Base-by-base conservation (phyloP, 2,113 vertebrate species). In the Coptodon rendalli region DNA sequence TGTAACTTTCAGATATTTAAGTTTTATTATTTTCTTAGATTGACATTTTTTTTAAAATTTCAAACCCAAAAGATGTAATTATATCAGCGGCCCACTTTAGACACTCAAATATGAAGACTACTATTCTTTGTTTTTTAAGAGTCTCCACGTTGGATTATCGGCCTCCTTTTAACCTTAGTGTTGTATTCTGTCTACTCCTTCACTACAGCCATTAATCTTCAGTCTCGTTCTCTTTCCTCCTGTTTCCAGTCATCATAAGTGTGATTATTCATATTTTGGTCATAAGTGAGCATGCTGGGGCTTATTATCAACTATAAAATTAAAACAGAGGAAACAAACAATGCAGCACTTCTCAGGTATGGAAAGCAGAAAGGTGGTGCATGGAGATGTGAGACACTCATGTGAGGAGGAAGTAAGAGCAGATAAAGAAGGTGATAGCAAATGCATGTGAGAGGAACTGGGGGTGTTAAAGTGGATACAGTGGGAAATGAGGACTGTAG, bases 391-490 rank as follows among this genome's bases (percentile, higher is more conserved):
- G 85, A 90, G 53, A 80, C 17, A 38, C 1, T 43, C 71, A 36
- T 85, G 73, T 68, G 81, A 88, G 57, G 24, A 80, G 87, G 84
- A 45, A 83, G 38, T 81, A 24, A 31, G 56, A 66, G 40, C 40
- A 90, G 83, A 86, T 59, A 81, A 87, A 84, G 36, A 86, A 90
- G 38, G 89, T 80, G 86, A 83, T n/a, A 81, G 84, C 40, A 56
- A 56, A 57, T 53, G 66, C 19, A 27, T 87, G 59, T 82, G 80
- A 92, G 34, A 91, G 85, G 81, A 91, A 85, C 14, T 73, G 66
- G 50, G 17, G 43, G 84, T 63, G 89, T 89, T 61, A 78, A 68
- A 71, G 45, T 63, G 59, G 68, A 84, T 56, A n/a, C 71, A 61
- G 50, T 31, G 45, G 56, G 80, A 83, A 40, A 52, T 36, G 57